A percentile compares a stretch with the other conserved stretches of the same genome.
phyloP scores from a whole-genome alignment of 1,140 invertebrate species.

The Melipona quadrifasciata region DNA sequence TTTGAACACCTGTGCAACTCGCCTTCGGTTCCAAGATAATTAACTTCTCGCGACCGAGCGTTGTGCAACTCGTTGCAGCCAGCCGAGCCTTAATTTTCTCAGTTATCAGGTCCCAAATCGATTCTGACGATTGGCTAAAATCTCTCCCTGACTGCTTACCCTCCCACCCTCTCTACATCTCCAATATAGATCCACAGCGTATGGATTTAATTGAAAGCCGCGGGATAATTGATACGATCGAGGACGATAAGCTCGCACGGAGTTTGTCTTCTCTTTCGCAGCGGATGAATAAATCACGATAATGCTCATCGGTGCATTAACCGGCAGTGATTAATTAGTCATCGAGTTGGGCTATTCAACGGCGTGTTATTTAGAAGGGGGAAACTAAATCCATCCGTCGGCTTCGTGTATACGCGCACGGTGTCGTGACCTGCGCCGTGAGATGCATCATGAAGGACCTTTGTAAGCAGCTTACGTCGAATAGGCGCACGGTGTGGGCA shows the following conservation, averaged over 20 bases:
- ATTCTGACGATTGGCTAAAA: not conserved
- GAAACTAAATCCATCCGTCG: not conserved
- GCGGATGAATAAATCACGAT: not conserved
- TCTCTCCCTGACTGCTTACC: no score
- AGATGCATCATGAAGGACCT: conserved; percentile 10
- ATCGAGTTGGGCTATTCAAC: not conserved
- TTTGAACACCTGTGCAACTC: conserved; percentile 9
- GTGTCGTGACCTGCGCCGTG: conserved; percentile 4
- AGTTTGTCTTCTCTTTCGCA: not conserved
- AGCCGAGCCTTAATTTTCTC: no score
- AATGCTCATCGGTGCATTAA: not conserved
- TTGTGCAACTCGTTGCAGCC: no score
- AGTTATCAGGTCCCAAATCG: conserved; percentile 4
- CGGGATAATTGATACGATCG: conserved; percentile 8
- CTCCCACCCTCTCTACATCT: no score
- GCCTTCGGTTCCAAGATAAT: not conserved
- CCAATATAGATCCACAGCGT: no score
- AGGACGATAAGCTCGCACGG: not conserved
- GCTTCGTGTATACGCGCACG: not conserved
- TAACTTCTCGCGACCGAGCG: conserved; percentile 1
- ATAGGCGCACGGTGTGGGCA: not conserved
- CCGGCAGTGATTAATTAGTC: not conserved
- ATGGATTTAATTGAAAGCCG: not conserved
- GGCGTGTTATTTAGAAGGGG: not conserved
- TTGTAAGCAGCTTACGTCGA: conserved; percentile 37